A percentile compares a stretch with the other conserved stretches of the same genome.
Conservation (phyloP, 2,113 vertebrate genomes). For the Climacteris rufus region DNA sequence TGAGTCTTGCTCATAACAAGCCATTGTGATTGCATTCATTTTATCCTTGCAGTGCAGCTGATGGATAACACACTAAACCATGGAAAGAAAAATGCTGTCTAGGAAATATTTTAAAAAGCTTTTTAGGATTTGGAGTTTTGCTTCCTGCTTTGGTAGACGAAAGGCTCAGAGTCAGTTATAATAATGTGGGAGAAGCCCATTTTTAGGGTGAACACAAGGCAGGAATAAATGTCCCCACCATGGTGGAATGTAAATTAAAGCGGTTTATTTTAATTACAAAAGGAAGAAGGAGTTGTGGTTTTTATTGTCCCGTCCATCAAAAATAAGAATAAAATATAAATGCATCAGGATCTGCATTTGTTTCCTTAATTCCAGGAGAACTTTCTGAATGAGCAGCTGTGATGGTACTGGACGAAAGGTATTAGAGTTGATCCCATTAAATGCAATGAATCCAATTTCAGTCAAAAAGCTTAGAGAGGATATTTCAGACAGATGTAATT, state of each 20-base stretch:
- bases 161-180: background rate
- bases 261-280: background rate
- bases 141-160: background rate
- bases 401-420: background rate
- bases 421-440: background rate
- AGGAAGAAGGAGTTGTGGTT: fast-evolving
- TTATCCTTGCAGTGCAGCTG: background rate
- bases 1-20: background rate
- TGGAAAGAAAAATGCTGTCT: background rate
- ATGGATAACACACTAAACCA: background rate
- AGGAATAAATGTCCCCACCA: background rate
- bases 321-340: background rate
- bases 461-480: background rate
- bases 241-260: background rate
- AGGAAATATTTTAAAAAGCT: background rate
- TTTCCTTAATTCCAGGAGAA: background rate
- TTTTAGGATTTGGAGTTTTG: background rate
- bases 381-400: background rate
- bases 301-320: background rate
- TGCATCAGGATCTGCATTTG: background rate
- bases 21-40: background rate
- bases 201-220: background rate
- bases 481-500: background rate
- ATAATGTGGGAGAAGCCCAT: background rate
- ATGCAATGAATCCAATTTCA: background rate